Conservation (phyloP, 1,140 invertebrate species). For the Leptinotarsa defecta region DNA sequence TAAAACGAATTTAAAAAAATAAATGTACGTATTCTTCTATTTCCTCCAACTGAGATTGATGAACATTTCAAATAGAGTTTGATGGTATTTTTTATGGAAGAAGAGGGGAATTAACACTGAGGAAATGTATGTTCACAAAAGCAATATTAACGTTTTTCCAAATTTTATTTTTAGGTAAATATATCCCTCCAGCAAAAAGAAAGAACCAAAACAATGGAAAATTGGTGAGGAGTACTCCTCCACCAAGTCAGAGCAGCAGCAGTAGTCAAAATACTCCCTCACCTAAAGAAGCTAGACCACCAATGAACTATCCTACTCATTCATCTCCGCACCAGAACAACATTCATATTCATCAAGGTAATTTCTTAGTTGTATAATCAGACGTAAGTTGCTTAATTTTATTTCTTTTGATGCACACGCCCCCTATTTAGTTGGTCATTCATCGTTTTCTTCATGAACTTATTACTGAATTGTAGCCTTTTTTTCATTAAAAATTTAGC, state of each 20-base stretch:
- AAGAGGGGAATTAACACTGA: too few species aligned
- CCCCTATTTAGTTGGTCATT: too few species aligned
- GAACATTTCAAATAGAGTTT: too few species aligned
- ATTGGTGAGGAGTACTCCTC: conserved; percentile 62
- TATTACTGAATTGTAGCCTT: too few species aligned
- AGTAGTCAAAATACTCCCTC: conserved; percentile 43
- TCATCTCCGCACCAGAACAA: conserved; percentile 33
- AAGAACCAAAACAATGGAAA: conserved; percentile 67
- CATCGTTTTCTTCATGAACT: too few species aligned
- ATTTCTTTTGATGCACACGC: not conserved
- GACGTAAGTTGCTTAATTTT: not conserved
- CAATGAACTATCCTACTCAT: conserved; percentile 37
- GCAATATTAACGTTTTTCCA: not conserved
- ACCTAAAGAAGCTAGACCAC: conserved; percentile 41
- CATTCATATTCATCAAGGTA: conserved; percentile 29
- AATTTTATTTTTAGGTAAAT: conserved; percentile 63
- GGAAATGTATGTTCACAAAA: not conserved
- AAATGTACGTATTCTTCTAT: too few species aligned
- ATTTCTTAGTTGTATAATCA: not conserved
- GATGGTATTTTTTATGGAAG: too few species aligned
- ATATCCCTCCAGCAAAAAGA: conserved; percentile 76
- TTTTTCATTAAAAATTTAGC: too few species aligned
- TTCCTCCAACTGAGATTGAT: too few species aligned
- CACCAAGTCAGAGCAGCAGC: conserved; percentile 51
- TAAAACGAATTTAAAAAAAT: too few species aligned